Conservation (phyloP, 2,888 invertebrate genomes). For the Orthonevra nobilis region DNA sequence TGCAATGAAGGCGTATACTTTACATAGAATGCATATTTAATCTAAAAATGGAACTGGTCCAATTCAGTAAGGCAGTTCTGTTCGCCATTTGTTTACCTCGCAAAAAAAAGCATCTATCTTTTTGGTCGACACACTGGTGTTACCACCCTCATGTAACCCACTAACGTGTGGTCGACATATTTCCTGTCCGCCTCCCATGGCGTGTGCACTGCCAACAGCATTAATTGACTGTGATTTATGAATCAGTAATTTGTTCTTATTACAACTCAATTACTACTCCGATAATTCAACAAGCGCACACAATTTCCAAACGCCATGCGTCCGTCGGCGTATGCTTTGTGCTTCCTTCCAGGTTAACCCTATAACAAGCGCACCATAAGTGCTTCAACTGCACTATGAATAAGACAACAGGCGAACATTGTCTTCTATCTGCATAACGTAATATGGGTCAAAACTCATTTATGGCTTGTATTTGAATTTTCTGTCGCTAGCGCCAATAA, state of each 20-base stretch:
- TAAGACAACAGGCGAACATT: conserved; percentile 6
- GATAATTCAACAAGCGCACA: conserved; percentile 59
- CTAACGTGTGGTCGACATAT: conserved; percentile 56
- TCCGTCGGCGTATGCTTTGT: conserved; percentile 47
- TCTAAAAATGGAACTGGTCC: too few species aligned
- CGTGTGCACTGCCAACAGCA: conserved; percentile 39
- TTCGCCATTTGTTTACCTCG: too few species aligned
- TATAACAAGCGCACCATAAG: neutral
- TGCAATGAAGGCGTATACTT: too few species aligned
- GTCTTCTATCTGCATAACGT: conserved; percentile 6
- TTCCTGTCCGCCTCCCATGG: conserved; percentile 24
- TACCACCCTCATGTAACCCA: too few species aligned
- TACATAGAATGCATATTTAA: too few species aligned
- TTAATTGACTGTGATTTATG: conserved; percentile 69
- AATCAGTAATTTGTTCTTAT: conserved; percentile 66
- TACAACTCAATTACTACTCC: conserved; percentile 65
- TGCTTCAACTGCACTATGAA: conserved; percentile 3
- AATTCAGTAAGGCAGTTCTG: too few species aligned
- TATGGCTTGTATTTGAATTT: conserved; percentile 34
- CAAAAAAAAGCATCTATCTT: too few species aligned
- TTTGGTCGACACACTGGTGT: too few species aligned
- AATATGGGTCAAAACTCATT: conserved; percentile 59
- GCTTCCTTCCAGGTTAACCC: conserved; percentile 35
- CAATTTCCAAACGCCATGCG: conserved; percentile 7
- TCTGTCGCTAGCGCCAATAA: conserved; percentile 38